These are phyloP conservation scores for Smittia aterrima DNA, from an alignment of 2,888 invertebrate species.

Conservation along the genomic window DNA sequence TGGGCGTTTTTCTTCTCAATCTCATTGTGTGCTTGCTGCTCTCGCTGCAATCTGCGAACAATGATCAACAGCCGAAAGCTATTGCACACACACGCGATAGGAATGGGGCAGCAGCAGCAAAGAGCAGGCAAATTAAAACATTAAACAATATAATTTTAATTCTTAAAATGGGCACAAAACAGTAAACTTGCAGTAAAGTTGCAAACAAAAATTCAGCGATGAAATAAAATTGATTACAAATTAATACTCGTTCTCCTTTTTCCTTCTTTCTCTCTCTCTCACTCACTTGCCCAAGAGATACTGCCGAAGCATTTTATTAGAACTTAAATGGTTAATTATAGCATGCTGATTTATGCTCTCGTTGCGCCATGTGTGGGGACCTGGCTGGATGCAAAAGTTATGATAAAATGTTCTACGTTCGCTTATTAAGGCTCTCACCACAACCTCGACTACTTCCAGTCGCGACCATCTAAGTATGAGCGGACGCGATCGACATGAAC, in stretches of 20 bases:
- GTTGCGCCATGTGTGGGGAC: constrained; percentile 30
- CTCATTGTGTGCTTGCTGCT: too few relatives aligned
- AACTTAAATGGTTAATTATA: constrained; percentile 37
- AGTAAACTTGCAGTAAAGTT: neutral
- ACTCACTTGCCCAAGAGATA: too few relatives aligned
- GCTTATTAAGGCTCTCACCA: neutral
- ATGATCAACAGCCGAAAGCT: constrained; percentile 1
- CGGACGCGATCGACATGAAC: neutral
- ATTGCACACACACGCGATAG: neutral
- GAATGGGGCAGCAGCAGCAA: too few relatives aligned
- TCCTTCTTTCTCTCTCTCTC: neutral
- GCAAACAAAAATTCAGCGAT: neutral
- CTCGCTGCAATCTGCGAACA: constrained; percentile 22
- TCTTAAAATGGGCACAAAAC: neutral
- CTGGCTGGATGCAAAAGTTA: neutral
- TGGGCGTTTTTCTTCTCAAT: constrained; percentile 23
- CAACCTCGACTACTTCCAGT: neutral
- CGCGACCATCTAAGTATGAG: neutral
- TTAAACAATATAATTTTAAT: constrained; percentile 34
- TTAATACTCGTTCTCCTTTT: neutral
- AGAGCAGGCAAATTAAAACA: constrained; percentile 35
- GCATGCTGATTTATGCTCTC: constrained; percentile 29
- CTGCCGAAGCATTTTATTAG: constrained; percentile 23
- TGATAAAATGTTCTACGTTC: neutral
- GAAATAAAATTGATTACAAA: constrained; percentile 33